These are phyloP conservation scores for Bolinopsis microptera DNA, from an alignment of 37 sponge, comb jelly and placozoan species.

Conservation along the genomic window DNA sequence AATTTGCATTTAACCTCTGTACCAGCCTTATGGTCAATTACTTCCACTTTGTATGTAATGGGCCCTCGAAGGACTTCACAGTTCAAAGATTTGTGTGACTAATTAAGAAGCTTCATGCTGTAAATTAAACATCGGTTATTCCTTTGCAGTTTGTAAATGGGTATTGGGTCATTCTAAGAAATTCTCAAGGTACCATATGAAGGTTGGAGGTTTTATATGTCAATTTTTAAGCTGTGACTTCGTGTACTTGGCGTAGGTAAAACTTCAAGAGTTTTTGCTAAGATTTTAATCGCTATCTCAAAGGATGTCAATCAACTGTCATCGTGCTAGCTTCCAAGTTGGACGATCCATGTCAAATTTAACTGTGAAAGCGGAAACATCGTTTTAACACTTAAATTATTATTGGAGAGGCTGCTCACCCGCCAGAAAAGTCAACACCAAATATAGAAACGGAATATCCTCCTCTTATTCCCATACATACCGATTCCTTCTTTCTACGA, in stretches of 20 bases:
- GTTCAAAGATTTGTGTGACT: no score
- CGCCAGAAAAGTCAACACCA: neutral
- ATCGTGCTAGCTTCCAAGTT: neutral
- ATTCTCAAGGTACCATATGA: no score
- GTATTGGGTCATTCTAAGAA: no score
- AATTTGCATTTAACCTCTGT: no score
- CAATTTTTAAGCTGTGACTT: no score
- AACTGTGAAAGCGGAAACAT: neutral
- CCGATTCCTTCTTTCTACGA: slow-evolving; percentile 52
- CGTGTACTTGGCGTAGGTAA: neutral
- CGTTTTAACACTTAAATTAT: neutral
- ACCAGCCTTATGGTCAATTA: no score
- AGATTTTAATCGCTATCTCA: neutral
- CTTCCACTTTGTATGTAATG: no score
- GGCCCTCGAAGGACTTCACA: no score
- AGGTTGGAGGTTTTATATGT: no score
- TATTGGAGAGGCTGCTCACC: neutral
- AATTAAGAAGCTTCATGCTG: no score
- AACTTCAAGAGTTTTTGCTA: neutral
- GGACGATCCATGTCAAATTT: neutral
- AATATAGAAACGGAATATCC: neutral
- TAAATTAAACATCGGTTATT: no score
- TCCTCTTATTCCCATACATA: slow-evolving; percentile 33
- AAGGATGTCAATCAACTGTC: neutral
- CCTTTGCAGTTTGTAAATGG: no score